These are phyloP conservation scores for Sinocyclocheilus maitianheensis DNA, from an alignment of 2,113 vertebrate species.

Conservation along the genomic window DNA sequence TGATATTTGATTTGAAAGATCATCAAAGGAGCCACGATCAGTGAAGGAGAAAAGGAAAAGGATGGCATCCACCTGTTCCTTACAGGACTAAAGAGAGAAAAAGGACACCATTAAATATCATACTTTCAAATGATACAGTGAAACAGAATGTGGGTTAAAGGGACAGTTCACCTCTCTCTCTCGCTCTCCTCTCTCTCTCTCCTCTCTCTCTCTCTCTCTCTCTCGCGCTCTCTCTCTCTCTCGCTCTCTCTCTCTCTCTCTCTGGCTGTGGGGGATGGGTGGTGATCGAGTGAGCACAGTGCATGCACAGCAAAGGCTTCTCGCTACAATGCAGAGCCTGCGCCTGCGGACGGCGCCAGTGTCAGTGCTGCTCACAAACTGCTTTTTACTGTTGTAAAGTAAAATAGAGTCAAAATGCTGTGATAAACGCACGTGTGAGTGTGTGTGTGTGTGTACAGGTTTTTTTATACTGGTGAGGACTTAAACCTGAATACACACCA, in stretches of 20 bases:
- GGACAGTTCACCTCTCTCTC: no score
- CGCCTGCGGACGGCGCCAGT: conserved; percentile 8
- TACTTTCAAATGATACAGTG: not conserved
- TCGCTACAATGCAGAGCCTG: conserved; percentile 70
- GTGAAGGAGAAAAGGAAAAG: conserved; percentile 96
- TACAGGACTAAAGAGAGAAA: conserved; percentile 79
- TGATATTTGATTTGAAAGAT: conserved; percentile 83
- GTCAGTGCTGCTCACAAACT: conserved; percentile 56
- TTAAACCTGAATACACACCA: no score
- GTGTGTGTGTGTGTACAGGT: conserved; percentile 35
- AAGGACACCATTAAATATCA: not conserved
- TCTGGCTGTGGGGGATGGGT: conserved; percentile 78
- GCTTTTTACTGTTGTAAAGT: conserved; percentile 46
- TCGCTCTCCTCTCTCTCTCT: no score
- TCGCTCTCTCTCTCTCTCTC: conserved; percentile 29
- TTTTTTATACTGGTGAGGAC: no score
- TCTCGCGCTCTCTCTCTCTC: not conserved
- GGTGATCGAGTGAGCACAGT: conserved; percentile 46
- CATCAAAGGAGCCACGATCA: conserved; percentile 88
- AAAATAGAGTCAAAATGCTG: conserved; percentile 47
- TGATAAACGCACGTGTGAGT: conserved; percentile 54
- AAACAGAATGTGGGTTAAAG: not conserved
- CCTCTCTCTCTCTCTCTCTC: not conserved
- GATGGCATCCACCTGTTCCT: conserved; percentile 84
- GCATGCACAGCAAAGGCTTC: no score